A percentile compares a stretch with the other conserved stretches of the same genome.
Conservation (phyloP, 2,113 vertebrate species). For the Marmota monax region DNA sequence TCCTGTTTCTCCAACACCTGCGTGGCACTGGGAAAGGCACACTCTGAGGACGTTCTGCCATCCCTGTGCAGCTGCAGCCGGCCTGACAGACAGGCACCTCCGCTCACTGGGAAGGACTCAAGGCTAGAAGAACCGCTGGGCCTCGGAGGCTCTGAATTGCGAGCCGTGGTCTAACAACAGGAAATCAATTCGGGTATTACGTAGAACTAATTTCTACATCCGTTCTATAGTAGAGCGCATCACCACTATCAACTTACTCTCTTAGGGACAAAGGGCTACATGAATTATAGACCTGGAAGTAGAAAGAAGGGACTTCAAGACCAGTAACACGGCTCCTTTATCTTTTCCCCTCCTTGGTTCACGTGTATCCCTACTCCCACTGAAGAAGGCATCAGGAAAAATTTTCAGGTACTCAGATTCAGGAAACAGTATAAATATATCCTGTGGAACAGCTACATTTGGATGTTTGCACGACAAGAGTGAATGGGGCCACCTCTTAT, state of each 20-base stretch:
- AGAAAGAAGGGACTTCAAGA: neutral
- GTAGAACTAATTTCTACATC: constrained; percentile 28
- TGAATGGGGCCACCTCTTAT: neutral
- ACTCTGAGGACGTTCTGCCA: neutral
- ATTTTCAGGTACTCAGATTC: neutral
- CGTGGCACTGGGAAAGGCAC: neutral
- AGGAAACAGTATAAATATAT: neutral
- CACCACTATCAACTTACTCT: neutral
- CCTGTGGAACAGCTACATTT: neutral
- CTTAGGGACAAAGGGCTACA: neutral
- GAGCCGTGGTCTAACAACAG: neutral
- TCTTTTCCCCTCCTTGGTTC: neutral
- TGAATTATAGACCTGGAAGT: neutral
- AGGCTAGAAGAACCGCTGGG: neutral
- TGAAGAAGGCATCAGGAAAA: neutral
- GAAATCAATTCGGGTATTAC: constrained; percentile 18
- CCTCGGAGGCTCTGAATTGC: neutral
- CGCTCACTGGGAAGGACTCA: neutral
- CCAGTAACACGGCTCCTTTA: neutral
- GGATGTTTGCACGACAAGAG: neutral
- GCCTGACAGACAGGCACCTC: neutral
- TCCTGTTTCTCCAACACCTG: neutral
- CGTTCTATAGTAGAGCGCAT: neutral
- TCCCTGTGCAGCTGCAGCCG: neutral
- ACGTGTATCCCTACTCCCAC: neutral